These are phyloP conservation scores for Cosmorhoe ocellata DNA, from an alignment of 2,888 invertebrate species.

Conservation along the genomic window DNA sequence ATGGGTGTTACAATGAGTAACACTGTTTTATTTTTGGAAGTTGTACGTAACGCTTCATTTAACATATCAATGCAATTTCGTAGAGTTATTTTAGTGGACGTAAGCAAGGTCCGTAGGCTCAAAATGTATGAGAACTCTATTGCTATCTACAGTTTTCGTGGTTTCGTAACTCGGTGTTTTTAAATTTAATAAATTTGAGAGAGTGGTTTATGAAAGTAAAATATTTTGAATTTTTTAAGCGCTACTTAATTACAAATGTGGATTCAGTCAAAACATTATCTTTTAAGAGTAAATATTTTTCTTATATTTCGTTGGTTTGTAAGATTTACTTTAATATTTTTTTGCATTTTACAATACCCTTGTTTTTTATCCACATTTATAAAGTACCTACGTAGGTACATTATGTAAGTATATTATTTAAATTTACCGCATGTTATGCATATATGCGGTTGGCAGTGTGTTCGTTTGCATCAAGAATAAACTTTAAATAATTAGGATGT, in stretches of 20 bases:
- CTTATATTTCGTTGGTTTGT: too few relatives aligned
- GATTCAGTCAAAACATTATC: background rate
- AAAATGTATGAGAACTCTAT: too few relatives aligned
- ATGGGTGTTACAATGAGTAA: slow-evolving; percentile 9
- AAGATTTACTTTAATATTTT: too few relatives aligned
- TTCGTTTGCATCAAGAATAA: slow-evolving; percentile 45
- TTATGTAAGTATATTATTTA: too few relatives aligned
- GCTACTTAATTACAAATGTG: too few relatives aligned
- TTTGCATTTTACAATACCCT: too few relatives aligned
- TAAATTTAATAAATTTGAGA: slow-evolving; percentile 10
- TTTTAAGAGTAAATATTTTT: background rate
- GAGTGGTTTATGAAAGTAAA: slow-evolving; percentile 18
- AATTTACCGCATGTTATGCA: slow-evolving; percentile 11
- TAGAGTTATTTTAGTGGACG: background rate
- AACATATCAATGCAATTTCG: background rate
- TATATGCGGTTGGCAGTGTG: slow-evolving; percentile 29
- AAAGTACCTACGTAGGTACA: too few relatives aligned
- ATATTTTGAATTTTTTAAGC: slow-evolving; percentile 4
- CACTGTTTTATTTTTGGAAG: slow-evolving; percentile 3
- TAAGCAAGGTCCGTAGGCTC: too few relatives aligned
- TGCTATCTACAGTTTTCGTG: too few relatives aligned
- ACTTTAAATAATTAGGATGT: slow-evolving; percentile 45
- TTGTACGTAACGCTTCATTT: slow-evolving; percentile 1
- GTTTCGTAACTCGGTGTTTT: slow-evolving; percentile 7
- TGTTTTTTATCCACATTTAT: too few relatives aligned